Base-by-base conservation (phyloP, 2,888 invertebrate genomes). In the Parapristionchus giblindavisi region DNA sequence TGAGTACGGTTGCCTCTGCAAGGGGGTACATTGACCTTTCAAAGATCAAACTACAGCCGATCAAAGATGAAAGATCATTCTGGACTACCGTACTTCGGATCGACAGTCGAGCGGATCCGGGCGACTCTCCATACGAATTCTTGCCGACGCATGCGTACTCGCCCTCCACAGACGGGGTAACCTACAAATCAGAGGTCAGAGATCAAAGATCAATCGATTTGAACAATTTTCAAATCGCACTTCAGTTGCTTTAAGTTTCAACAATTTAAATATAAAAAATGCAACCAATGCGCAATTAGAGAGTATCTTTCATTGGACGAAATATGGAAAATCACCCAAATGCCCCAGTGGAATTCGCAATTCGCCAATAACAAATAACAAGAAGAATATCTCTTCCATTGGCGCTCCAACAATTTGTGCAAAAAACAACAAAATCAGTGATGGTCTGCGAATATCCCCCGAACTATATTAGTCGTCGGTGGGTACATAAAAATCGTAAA, bases 81-180 rank as follows among this genome's bases (percentile, higher is more conserved):
- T n/a, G n/a, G n/a, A n/a, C n/a, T n/a, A n/a, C n/a, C 83, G 76
- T 87, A 93, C 93, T 92, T 91, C 94, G 94, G 0, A 98, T 95
- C 75, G 92, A 90, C 40, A 99, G 90, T 14, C 92, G 92, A 2
- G 95, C 96, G 73, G 91, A 92, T 0, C 94, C 95, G 21, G 92
- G 91, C n/a, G 92, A 92, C 83, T 92, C 91, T 27, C 96, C 96
- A 87, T 96, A 93, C 89, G 94, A 95, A 89, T 99, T 99, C 80
- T 92, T 91, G 0, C 97, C 99, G 88, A 92, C 92, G 89, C 99
- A 99, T 71, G 92, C 92, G 89, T 97, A 99, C 60, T 92, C 91
- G n/a, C 97, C 99, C 54, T 92, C 93, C 89, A 98, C 96, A 1
- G 93, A 92, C 88, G 94, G 72, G 14, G 73, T 75, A 3, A 87